A percentile compares a stretch with the other conserved stretches of the same genome.
These are phyloP conservation scores for Molossus molossus DNA, from an alignment of 2,797 vertebrate species.

Conservation along the genomic window DNA sequence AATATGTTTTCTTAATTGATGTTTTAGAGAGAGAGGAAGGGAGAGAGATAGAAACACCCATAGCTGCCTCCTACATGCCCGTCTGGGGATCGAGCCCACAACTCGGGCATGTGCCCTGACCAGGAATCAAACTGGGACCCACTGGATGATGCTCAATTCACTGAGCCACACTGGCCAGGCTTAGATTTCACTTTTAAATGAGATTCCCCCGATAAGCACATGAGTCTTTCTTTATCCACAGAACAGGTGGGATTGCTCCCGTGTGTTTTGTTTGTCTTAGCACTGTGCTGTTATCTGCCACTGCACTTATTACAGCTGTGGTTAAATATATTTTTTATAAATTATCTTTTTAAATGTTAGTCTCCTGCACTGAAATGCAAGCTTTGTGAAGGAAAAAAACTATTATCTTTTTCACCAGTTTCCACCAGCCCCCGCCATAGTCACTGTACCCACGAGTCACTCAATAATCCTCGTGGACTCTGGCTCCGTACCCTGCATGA, in stretches of 20 bases:
- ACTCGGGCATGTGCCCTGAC: too few species aligned
- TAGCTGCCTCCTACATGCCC: too few species aligned
- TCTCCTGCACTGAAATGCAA: neutral
- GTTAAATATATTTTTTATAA: constrained; percentile 32
- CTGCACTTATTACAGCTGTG: neutral
- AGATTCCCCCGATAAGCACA: constrained; percentile 17
- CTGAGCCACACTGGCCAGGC: too few species aligned
- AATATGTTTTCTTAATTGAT: too few species aligned
- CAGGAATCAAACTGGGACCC: too few species aligned
- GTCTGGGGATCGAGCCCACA: too few species aligned
- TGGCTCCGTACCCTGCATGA: neutral
- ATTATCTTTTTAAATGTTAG: neutral
- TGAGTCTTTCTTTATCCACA: neutral
- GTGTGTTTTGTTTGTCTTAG: neutral
- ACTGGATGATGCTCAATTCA: too few species aligned
- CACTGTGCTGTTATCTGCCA: neutral
- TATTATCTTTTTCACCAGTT: neutral
- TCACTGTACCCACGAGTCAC: neutral
- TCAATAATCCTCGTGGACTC: neutral
- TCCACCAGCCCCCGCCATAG: neutral
- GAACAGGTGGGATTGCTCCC: neutral
- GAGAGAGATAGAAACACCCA: too few species aligned
- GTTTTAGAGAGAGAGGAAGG: too few species aligned
- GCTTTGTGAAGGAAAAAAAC: neutral
- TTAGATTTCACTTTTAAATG: neutral